Conservation (phyloP, 92 coral and sea anemone species). For the Meandrina meandrites region DNA sequence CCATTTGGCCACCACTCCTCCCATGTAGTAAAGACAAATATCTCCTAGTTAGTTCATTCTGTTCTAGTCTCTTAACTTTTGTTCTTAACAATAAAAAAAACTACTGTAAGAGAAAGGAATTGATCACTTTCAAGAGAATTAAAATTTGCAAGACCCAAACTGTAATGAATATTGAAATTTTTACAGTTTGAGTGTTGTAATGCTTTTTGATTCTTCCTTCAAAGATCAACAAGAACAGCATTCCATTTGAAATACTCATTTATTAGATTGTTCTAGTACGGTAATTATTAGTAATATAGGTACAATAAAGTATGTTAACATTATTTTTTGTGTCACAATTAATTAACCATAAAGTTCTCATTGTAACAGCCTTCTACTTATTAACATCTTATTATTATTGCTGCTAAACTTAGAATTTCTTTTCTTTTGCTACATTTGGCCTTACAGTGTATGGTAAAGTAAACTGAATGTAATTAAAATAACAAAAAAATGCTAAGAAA, state of each 20-base stretch:
- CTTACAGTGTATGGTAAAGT: constrained; percentile 62
- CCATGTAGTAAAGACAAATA: no score
- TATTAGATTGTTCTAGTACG: background rate
- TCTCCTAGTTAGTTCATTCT: no score
- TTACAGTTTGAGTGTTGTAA: constrained; percentile 14
- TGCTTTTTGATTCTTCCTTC: background rate
- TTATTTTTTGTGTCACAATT: no score
- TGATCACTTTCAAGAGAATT: constrained; percentile 4
- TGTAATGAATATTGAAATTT: background rate
- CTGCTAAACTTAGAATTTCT: constrained; percentile 32
- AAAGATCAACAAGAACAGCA: background rate
- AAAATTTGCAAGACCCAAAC: background rate
- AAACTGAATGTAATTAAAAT: constrained; percentile 82
- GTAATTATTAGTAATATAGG: no score
- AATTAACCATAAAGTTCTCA: no score
- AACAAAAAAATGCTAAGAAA: constrained; percentile 69
- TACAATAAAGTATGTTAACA: no score
- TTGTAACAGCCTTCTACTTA: no score
- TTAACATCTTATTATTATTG: no score
- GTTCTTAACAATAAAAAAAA: no score
- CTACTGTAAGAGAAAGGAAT: background rate
- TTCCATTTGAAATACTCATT: background rate
- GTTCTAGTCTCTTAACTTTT: background rate
- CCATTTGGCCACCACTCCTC: no score
- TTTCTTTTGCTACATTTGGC: constrained; percentile 14